A percentile compares a stretch with the other conserved stretches of the same genome.
These are phyloP conservation scores for Euleptes europaea DNA, from an alignment of 2,113 vertebrate genomes.

Conservation along the genomic window DNA sequence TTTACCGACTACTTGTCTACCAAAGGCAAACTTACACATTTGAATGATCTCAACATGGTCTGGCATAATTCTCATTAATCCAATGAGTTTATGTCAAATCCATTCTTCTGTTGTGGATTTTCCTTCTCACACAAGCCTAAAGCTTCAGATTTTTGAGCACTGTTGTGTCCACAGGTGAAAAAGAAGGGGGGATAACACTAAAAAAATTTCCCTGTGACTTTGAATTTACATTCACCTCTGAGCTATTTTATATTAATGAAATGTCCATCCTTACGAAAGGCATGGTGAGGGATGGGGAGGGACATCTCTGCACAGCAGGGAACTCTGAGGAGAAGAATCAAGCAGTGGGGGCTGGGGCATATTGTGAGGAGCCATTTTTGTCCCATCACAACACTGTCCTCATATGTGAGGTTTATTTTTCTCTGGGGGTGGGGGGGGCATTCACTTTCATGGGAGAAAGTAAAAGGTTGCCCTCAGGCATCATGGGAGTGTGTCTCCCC, in stretches of 20 bases:
- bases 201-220: neutral
- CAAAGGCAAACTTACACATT: neutral
- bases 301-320: neutral
- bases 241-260: neutral
- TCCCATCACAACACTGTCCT: neutral
- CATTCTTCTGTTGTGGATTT: constrained; percentile 7
- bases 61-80: neutral
- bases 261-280: neutral
- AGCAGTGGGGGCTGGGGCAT: neutral
- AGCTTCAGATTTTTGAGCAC: neutral
- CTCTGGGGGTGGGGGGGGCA: neutral
- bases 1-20: neutral
- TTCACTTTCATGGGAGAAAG: neutral
- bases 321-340: neutral
- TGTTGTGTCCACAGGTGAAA: neutral
- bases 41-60: neutral
- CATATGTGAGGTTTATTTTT: neutral
- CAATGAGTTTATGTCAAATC: constrained; percentile 18
- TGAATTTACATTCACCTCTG: neutral
- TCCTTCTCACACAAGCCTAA: neutral
- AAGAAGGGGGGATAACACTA: too few species aligned
- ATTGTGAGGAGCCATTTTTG: neutral
- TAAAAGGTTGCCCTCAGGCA: neutral
- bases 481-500: neutral
- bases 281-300: too few species aligned